Evolutionary conservation across 2,113 vertebrate genomes (phyloP), one percentile per base, ranked within the genome.

Genomic region (Hyaena hyaena): DNA sequence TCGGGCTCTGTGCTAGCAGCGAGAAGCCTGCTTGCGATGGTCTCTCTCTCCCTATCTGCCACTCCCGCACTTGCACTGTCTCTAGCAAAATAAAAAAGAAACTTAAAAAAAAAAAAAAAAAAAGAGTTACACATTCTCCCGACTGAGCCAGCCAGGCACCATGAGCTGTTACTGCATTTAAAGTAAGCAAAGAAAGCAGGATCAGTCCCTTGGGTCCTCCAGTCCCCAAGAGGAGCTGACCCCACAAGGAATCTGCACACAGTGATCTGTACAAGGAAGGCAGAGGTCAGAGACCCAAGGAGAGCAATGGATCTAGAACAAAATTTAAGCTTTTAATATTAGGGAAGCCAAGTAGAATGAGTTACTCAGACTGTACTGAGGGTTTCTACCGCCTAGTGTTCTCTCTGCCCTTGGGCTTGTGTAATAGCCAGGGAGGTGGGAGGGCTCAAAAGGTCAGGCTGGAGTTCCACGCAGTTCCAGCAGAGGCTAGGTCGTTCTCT

Each of bases 381-480:
- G 43, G 69, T 63, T 94, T 96, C 97, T 95, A 96, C 19, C 95
- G 81, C 48, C 55, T n/a, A 74, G 19, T 71, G 65, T 19, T 96
- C 73, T 90, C 14, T 48, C 15, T 48, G 74, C 69, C 68, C 74
- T 88, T 92, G 80, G 35, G 31, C n/a, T 94, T 96, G 88, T 0
- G 0, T 80, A 97, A 96, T 35, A 94, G 84, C 17, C 19, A 97
- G 91, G 88, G 94, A 98, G 85, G 80, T 28, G n/a, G 61, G 81
- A 95, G 90, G 88, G 96, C 76, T 97, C 97, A 94, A 94, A 97
- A 97, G 95, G 90, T 97, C 97, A 94, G 76, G 43, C 9, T 43
- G 35, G 84, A 95, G 94, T 96, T 96, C 92, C 88, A 95, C 68
- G 24, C 84, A 88, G 92, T 92, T 90, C 93, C 92, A 88, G 76